phyloP scores from a whole-genome alignment of 1,140 invertebrate species.

The Caenorhabditis latens region DNA sequence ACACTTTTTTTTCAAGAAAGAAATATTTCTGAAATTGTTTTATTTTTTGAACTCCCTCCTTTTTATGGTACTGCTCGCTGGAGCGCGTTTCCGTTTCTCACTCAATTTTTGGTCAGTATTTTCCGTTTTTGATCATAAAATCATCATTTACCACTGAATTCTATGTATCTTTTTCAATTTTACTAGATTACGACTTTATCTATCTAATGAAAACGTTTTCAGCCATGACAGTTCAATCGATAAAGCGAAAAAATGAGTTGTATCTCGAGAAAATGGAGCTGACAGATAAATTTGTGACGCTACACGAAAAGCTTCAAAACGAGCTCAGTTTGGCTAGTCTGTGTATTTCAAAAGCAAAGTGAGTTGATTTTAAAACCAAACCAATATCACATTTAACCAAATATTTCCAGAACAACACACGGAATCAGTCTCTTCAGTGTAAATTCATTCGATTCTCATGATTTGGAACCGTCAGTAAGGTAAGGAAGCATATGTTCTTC shows the following conservation, averaged over 20 bases:
- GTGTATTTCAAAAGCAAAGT: slow-evolving; percentile 57
- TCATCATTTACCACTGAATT: neutral
- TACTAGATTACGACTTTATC: too few species aligned
- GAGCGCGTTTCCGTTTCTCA: neutral
- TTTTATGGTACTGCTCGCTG: neutral
- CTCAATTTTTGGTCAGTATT: slow-evolving; percentile 17
- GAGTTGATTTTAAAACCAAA: slow-evolving; percentile 9
- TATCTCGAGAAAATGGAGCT: slow-evolving; percentile 40
- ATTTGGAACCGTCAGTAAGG: slow-evolving; percentile 8
- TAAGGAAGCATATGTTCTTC: neutral
- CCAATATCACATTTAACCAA: neutral
- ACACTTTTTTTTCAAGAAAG: too few species aligned
- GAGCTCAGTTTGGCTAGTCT: slow-evolving; percentile 34
- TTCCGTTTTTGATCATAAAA: neutral
- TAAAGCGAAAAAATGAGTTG: slow-evolving; percentile 9
- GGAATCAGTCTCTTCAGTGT: slow-evolving; percentile 33
- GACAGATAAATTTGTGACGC: neutral
- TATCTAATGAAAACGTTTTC: neutral
- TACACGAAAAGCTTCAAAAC: slow-evolving; percentile 14
- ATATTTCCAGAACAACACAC: slow-evolving; percentile 23
- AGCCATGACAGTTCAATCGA: slow-evolving; percentile 13
- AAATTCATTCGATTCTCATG: slow-evolving; percentile 17
- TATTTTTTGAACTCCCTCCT: neutral
- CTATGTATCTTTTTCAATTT: neutral
- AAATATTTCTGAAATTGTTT: neutral